phyloP scores from a whole-genome alignment of 2,113 vertebrate genomes.

The Salvelinus fontinalis region DNA sequence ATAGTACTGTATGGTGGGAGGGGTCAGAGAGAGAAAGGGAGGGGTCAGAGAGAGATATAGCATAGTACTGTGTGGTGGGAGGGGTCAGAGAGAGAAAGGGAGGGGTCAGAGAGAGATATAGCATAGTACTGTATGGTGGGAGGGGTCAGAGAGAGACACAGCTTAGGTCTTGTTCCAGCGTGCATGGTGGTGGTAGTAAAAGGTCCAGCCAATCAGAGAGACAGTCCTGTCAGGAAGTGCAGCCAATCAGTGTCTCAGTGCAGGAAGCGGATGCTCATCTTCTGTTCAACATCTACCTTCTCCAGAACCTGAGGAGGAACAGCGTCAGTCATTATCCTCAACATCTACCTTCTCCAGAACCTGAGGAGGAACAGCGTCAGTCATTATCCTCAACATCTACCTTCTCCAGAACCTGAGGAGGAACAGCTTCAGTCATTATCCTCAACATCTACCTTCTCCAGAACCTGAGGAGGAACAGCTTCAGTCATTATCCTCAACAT shows the following conservation, averaged over 20 bases:
- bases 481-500: slow-evolving; percentile 77
- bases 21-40: too few relatives aligned
- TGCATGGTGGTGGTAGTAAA: slow-evolving; percentile 20
- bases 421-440: not conserved
- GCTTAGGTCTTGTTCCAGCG: slow-evolving; percentile 37
- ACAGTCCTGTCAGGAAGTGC: not conserved
- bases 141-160: too few relatives aligned
- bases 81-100: too few relatives aligned
- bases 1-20: slow-evolving; percentile 20
- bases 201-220: slow-evolving; percentile 13
- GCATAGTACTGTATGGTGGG: too few relatives aligned
- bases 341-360: slow-evolving; percentile 98
- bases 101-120: too few relatives aligned
- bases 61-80: too few relatives aligned
- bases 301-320: slow-evolving; percentile 86
- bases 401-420: slow-evolving; percentile 91
- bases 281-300: slow-evolving; percentile 99
- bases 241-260: slow-evolving; percentile 73
- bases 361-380: slow-evolving; percentile 62
- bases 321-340: slow-evolving; percentile 56
- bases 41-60: too few relatives aligned
- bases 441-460: slow-evolving; percentile 98
- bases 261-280: slow-evolving; percentile 99
- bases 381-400: slow-evolving; percentile 85
- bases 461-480: slow-evolving; percentile 75